Evolutionary conservation across 2,113 vertebrate species (phyloP).

Genomic region (Onychostoma macrolepis): DNA sequence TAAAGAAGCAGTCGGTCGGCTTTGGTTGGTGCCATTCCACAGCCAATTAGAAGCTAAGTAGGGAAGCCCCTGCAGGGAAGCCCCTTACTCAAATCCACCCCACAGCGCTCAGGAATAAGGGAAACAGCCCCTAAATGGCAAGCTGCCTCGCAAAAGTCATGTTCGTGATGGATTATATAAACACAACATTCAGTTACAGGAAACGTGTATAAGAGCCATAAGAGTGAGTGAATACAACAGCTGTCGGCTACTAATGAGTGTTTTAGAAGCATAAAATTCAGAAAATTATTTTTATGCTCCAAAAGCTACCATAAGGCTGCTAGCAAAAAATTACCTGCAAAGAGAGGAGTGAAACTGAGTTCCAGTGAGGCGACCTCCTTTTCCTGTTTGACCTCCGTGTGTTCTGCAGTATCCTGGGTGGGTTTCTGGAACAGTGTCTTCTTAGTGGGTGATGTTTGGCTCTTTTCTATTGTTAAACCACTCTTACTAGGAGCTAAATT

Average conservation of each 20-base stretch:
- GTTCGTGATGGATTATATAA: slow-evolving; percentile 45
- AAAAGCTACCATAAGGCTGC: not conserved
- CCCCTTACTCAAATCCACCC: slow-evolving; percentile 49
- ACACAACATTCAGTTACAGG: slow-evolving; percentile 43
- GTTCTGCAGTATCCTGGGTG: not conserved
- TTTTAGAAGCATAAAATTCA: not conserved
- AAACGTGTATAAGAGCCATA: slow-evolving; percentile 39
- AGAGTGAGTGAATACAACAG: not conserved
- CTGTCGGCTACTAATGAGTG: not conserved
- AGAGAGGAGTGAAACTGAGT: slow-evolving; percentile 67
- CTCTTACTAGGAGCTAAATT: slow-evolving; percentile 23
- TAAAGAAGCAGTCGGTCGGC: slow-evolving; percentile 23
- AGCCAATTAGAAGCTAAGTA: slow-evolving; percentile 63
- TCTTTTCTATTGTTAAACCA: slow-evolving; percentile 27
- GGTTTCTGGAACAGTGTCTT: slow-evolving; percentile 39
- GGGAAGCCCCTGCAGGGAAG: slow-evolving; percentile 45
- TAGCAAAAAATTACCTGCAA: slow-evolving; percentile 72
- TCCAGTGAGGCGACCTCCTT: slow-evolving; percentile 59
- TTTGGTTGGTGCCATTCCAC: slow-evolving; percentile 56
- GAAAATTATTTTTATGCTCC: not conserved
- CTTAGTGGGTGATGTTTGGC: not conserved
- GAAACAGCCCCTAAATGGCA: slow-evolving; percentile 40
- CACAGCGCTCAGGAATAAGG: slow-evolving; percentile 43
- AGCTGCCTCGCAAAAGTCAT: not conserved
- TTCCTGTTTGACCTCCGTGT: not conserved